Conservation (phyloP, 2,888 invertebrate species). For the Keiferia lycopersicella region DNA sequence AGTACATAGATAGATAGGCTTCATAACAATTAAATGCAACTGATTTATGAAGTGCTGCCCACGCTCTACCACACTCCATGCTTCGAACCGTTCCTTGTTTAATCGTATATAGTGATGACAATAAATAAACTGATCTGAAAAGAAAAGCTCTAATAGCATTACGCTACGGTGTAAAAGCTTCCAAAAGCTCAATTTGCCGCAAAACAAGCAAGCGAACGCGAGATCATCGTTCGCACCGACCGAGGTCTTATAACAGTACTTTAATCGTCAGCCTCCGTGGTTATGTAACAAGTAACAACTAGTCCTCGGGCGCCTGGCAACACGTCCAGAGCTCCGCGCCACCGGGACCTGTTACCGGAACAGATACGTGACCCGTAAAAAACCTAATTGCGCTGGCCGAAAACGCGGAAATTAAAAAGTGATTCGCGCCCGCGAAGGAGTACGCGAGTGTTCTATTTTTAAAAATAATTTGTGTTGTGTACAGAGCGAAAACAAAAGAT, state of each 20-base stretch:
- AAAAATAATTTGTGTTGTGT: conserved; percentile 5
- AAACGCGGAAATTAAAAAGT: conserved; percentile 8
- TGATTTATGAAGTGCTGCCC: too few species aligned
- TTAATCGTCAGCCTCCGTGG: conserved; percentile 66
- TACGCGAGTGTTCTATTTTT: conserved; percentile 16
- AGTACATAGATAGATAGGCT: too few species aligned
- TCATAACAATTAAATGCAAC: too few species aligned
- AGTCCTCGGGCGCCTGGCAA: conserved; percentile 67
- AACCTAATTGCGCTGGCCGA: conserved; percentile 18
- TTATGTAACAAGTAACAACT: conserved; percentile 75
- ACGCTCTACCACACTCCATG: too few species aligned
- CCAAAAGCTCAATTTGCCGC: conserved; percentile 75
- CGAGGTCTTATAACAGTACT: conserved; percentile 80
- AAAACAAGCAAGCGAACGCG: conserved; percentile 70
- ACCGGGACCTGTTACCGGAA: conserved; percentile 19
- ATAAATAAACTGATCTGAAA: neutral
- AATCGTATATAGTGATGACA: too few species aligned
- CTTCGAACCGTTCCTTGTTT: too few species aligned
- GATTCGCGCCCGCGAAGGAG: conserved; percentile 11
- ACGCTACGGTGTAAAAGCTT: conserved; percentile 53
- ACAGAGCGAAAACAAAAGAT: neutral
- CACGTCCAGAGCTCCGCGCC: conserved; percentile 30
- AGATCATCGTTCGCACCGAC: conserved; percentile 73
- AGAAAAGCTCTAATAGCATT: neutral
- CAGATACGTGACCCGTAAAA: conserved; percentile 17